phyloP scores from a whole-genome alignment of 1,140 invertebrate genomes.

The Drosophila ananassae region DNA sequence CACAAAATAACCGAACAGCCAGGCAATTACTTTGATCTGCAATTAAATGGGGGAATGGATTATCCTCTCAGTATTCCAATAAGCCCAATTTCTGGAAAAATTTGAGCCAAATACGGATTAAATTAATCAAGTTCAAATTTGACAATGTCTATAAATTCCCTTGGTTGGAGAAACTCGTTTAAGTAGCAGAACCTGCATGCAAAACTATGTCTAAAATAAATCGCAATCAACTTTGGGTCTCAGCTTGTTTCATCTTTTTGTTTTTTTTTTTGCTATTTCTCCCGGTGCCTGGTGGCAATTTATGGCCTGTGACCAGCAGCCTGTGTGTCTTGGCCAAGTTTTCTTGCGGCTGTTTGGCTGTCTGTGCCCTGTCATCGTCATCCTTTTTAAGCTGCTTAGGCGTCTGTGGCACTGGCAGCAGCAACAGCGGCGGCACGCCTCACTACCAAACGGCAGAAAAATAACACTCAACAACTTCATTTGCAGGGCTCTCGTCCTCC shows the following conservation, averaged over 20 bases:
- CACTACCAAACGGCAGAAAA: conserved; percentile 27
- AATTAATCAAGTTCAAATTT: conserved; percentile 34
- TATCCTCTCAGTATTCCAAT: not conserved
- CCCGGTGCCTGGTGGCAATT: conserved; percentile 24
- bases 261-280: conserved; percentile 2
- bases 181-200: conserved; percentile 31
- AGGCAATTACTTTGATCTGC: conserved; percentile 3
- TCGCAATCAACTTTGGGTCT: conserved; percentile 16
- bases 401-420: not conserved
- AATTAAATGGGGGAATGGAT: conserved; percentile 12
- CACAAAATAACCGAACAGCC: conserved; percentile 16
- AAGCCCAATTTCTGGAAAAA: not conserved
- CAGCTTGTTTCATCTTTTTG: conserved; percentile 18
- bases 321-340: conserved; percentile 27
- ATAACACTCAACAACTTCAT: conserved; percentile 66
- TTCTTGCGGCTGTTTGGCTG: conserved; percentile 27
- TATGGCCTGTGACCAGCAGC: conserved; percentile 39
- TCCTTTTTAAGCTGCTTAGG: conserved; percentile 69
- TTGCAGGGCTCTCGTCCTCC: conserved; percentile 41
- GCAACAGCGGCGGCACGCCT: conserved; percentile 41
- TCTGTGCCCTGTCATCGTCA: conserved; percentile 64
- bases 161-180: conserved; percentile 28
- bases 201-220: conserved; percentile 33
- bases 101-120: not conserved
- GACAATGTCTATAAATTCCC: conserved; percentile 27